Percentiles rank a stretch among this genome's conserved stretches.
Conservation (phyloP, 2,888 invertebrate species). For the Drosophila infuscata region DNA sequence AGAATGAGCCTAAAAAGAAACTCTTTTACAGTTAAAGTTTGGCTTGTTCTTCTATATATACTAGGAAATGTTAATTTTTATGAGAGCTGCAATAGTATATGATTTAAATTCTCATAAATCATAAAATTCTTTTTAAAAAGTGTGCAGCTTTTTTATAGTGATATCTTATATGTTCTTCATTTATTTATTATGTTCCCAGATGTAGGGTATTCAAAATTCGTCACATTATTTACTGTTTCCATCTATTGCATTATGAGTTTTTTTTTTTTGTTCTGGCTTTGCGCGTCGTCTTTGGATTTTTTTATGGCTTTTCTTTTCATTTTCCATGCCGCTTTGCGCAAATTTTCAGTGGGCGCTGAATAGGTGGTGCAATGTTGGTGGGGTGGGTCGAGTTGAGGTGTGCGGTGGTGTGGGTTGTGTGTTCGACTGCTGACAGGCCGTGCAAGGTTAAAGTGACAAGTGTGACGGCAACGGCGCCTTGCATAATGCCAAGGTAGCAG, state of each 20-base stretch:
- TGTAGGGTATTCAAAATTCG: conserved; percentile 16
- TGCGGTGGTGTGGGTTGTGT: not conserved
- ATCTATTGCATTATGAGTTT: conserved; percentile 37
- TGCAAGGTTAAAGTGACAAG: conserved; percentile 81
- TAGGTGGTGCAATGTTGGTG: conserved; percentile 1
- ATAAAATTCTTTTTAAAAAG: accelerated
- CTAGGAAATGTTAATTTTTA: not conserved
- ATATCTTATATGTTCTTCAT: not conserved
- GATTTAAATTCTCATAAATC: not conserved
- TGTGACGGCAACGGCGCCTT: conserved; percentile 76
- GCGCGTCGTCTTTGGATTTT: conserved; percentile 71
- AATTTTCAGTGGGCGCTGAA: conserved; percentile 65
- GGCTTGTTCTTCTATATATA: not conserved
- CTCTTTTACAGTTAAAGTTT: not conserved
- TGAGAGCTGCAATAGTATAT: accelerated
- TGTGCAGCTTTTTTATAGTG: not conserved
- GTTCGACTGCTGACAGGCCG: conserved; percentile 69
- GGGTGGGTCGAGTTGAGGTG: not conserved
- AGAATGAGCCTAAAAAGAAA: not conserved
- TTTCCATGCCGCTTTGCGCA: conserved; percentile 77
- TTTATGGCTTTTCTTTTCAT: conserved; percentile 80
- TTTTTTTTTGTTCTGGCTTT: conserved; percentile 58
- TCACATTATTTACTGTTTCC: not conserved
- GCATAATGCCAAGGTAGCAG: conserved; percentile 73
- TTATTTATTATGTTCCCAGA: not conserved